Base-by-base conservation (phyloP, 2,797 vertebrate genomes). In the Denticeps clupeoides region DNA sequence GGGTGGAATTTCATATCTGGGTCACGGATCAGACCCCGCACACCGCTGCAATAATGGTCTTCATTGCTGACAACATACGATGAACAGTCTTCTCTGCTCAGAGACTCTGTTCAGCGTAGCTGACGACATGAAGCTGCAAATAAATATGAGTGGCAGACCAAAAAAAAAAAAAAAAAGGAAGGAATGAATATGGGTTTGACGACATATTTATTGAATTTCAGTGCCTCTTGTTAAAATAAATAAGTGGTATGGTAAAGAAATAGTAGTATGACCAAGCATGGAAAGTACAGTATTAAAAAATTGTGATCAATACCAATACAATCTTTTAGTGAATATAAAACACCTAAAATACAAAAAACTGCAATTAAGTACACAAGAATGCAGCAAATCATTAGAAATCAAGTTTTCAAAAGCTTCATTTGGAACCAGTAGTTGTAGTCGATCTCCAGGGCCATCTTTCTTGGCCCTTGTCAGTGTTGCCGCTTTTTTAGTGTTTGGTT, bases 161-260 rank as follows among this genome's bases (percentile, higher is more conserved):
- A 55, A n/a, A n/a, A 68, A 71, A 58, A 64, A 67, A 71, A 56
- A 54, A 19, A 38, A n/a, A 51, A 64, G 25, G 51, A 49, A 69
- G 65, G 43, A 29, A 77, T 65, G 63, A 58, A 79, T 81, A 82
- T 71, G 75, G 79, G 83, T 85, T 86, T 83, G 76, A 77, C 71
- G 64, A 73, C 80, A 63, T 82, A 87, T 85, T 91, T 87, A 89
- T 89, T 89, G 80, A 54, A 80, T 76, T 80, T 88, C 81, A 88
- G 85, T 89, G 88, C 77, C 58, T 74, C 77, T 82, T 78, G 80
- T 75, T 74, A 84, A 91, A 93, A 91, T 93, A 95, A 93, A 85
- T 85, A 92, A 84, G 89, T 78, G 85, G 78, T 79, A 78, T 82
- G 77, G 72, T 75, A 72, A 82, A 80, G 79, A 72, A 73, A 83